phyloP scores from a whole-genome alignment of 2,888 invertebrate genomes.

The Latrodectus elegans region DNA sequence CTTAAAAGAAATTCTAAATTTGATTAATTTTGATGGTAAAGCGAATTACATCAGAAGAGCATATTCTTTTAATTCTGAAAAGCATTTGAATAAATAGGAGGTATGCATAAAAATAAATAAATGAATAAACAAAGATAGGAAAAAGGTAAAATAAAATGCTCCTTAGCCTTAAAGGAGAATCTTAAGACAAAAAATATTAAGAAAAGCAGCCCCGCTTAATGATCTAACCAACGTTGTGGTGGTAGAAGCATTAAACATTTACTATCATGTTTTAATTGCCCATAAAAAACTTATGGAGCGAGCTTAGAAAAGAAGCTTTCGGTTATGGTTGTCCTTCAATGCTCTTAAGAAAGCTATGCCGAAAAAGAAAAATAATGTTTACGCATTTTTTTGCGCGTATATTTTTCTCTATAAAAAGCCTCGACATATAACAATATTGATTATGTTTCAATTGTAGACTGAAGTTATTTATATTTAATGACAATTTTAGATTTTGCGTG shows the following conservation, averaged over 20 bases:
- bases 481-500: no score
- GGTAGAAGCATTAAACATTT: slow-evolving; percentile 62
- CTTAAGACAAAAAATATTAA: slow-evolving; percentile 28
- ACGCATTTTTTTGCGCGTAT: slow-evolving; percentile 16
- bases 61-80: slow-evolving; percentile 49
- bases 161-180: slow-evolving; percentile 49
- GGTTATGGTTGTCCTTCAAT: slow-evolving; percentile 57
- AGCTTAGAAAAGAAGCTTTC: slow-evolving; percentile 52
- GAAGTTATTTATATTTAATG: background rate
- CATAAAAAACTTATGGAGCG: slow-evolving; percentile 54
- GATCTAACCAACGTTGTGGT: slow-evolving; percentile 59
- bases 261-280: slow-evolving; percentile 67
- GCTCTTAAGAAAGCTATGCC: slow-evolving; percentile 50
- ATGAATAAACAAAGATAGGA: slow-evolving; percentile 54
- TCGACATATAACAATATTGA: slow-evolving; percentile 16
- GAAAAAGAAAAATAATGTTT: slow-evolving; percentile 44
- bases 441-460: slow-evolving; percentile 39
- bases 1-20: slow-evolving; percentile 14
- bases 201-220: slow-evolving; percentile 49
- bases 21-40: slow-evolving; percentile 55
- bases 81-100: slow-evolving; percentile 22
- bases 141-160: slow-evolving; percentile 63
- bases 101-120: slow-evolving; percentile 36
- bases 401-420: slow-evolving; percentile 3
- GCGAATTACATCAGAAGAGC: slow-evolving; percentile 50